A percentile compares a stretch with the other conserved stretches of the same genome.
Evolutionary conservation across 2,888 invertebrate genomes (phyloP).

Genomic region (Koerneria pararmatus): DNA sequence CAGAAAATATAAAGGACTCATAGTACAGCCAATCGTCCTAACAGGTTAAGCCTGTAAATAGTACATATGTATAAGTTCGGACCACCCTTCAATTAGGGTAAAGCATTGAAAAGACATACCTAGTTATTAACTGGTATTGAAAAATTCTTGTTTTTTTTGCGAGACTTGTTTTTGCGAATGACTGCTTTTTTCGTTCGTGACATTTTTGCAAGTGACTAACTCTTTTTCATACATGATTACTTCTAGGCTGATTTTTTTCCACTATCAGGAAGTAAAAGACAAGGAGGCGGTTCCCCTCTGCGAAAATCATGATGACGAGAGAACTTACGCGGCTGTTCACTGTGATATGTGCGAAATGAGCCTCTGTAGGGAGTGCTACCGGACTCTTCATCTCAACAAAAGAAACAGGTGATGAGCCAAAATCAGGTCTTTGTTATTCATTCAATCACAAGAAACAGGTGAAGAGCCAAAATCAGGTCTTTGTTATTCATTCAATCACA

Average conservation of each 20-base stretch:
- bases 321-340: constrained; percentile 68
- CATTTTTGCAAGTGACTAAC: constrained; percentile 21
- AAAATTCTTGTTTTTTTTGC: no score
- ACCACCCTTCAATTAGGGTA: no score
- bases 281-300: constrained; percentile 67
- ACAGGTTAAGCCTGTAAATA: no score
- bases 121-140: no score
- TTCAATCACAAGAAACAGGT: constrained; percentile 68
- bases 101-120: no score
- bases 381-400: constrained; percentile 85
- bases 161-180: no score
- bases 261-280: constrained; percentile 27
- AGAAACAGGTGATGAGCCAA: constrained; percentile 78
- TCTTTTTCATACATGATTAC: no score
- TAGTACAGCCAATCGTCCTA: no score
- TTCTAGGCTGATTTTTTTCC: no score
- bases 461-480: constrained; percentile 82
- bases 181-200: no score
- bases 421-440: constrained; percentile 71
- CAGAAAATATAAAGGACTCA: no score
- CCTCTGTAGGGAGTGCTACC: constrained; percentile 88
- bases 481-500: constrained; percentile 77
- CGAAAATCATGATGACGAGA: constrained; percentile 85
- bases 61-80: no score
- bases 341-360: constrained; percentile 73